These are phyloP conservation scores for Orbicella faveolata DNA, from an alignment of 64 coral and sea anemone species.

Conservation along the genomic window DNA sequence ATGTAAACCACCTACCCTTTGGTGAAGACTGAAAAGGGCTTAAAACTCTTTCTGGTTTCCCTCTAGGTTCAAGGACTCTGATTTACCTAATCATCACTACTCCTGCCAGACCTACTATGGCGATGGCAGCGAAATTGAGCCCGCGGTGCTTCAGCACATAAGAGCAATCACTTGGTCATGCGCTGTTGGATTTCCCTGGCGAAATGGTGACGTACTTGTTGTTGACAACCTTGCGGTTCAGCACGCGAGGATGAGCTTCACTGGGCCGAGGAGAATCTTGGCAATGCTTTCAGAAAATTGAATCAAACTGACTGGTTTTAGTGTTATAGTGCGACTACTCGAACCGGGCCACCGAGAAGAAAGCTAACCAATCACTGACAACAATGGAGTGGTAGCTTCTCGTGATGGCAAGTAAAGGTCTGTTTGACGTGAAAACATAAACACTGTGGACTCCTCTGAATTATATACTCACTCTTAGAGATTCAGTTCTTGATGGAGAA, in stretches of 20 bases:
- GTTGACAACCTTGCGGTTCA: slow-evolving; percentile 65
- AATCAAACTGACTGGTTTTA: background rate
- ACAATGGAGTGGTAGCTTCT: no score
- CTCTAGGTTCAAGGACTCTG: background rate
- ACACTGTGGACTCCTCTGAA: no score
- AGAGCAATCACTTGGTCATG: slow-evolving; percentile 59
- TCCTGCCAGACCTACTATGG: slow-evolving; percentile 47
- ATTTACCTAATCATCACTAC: slow-evolving; percentile 12
- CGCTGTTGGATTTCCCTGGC: slow-evolving; percentile 76
- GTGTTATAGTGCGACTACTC: no score
- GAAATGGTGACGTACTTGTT: slow-evolving; percentile 59
- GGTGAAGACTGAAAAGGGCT: no score
- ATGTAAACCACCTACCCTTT: no score
- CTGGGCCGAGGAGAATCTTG: slow-evolving; percentile 63
- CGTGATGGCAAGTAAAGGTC: no score
- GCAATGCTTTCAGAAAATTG: background rate
- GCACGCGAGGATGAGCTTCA: slow-evolving; percentile 80
- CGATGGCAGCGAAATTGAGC: slow-evolving; percentile 78
- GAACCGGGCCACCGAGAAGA: no score
- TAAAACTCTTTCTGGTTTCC: background rate
- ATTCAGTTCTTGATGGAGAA: no score
- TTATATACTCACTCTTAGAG: no score
- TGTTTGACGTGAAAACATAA: no score
- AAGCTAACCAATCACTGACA: no score
- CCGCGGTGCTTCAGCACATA: slow-evolving; percentile 69